Evolutionary conservation across 2,797 vertebrate genomes (phyloP).

Genomic region (Coranthus polyacanthus): DNA sequence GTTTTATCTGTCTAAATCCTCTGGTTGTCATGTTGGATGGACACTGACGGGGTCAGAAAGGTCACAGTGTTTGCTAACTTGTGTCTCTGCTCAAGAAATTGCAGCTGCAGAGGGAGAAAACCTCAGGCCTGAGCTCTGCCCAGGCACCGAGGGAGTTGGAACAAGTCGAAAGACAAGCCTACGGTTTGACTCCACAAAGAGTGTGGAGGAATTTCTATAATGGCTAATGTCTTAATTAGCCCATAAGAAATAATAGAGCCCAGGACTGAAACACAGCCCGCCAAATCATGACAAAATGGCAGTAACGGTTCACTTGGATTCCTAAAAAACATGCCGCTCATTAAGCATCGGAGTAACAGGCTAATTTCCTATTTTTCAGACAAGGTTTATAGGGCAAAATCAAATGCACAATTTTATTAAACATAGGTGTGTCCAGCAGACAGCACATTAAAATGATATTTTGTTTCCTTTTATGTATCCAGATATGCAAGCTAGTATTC

Average conservation of each 20-base stretch:
- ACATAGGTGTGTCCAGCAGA: constrained; percentile 85
- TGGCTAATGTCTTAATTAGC: constrained; percentile 87
- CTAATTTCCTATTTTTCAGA: constrained; percentile 86
- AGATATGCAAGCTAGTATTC: constrained; percentile 82
- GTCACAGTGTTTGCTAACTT: constrained; percentile 58
- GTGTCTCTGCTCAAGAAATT: constrained; percentile 70
- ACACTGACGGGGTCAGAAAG: constrained; percentile 62
- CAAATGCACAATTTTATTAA: constrained; percentile 83
- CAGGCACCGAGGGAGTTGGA: constrained; percentile 73
- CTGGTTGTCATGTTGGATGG: constrained; percentile 37
- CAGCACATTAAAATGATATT: constrained; percentile 83
- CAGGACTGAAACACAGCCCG: constrained; percentile 76
- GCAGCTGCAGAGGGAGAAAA: constrained; percentile 69
- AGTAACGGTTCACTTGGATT: constrained; percentile 76
- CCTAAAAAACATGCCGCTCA: constrained; percentile 80
- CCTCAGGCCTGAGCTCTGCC: constrained; percentile 56
- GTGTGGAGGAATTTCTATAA: constrained; percentile 83
- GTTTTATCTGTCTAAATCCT: constrained; percentile 42
- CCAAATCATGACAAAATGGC: constrained; percentile 86
- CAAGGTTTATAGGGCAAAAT: constrained; percentile 79
- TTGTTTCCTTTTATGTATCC: constrained; percentile 83
- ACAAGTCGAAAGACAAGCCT: constrained; percentile 69
- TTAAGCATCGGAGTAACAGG: constrained; percentile 78
- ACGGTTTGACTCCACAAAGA: constrained; percentile 69
- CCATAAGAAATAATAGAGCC: constrained; percentile 86